phyloP scores from a whole-genome alignment of 2,113 vertebrate species.

The Gallinago jamesoni region DNA sequence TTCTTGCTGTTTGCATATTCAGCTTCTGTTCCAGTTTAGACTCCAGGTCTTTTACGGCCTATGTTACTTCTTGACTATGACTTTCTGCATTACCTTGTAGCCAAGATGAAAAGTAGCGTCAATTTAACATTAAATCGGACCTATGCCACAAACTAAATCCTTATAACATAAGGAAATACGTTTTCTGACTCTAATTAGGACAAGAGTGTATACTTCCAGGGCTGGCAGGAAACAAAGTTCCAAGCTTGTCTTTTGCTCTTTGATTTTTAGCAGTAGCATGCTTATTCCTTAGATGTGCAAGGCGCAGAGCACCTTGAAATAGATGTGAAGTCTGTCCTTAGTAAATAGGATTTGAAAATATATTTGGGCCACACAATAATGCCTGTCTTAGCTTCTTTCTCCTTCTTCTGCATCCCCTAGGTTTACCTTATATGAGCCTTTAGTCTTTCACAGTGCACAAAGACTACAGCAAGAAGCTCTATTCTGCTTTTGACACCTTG shows the following conservation, averaged over 20 bases:
- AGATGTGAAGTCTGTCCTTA: neutral
- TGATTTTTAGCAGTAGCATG: neutral
- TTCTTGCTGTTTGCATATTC: neutral
- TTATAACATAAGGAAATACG: neutral
- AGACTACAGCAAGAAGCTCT: neutral
- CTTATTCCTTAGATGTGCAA: neutral
- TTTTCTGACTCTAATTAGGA: neutral
- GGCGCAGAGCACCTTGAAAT: constrained; percentile 3
- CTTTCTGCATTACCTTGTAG: neutral
- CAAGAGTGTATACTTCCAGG: neutral
- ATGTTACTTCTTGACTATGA: neutral
- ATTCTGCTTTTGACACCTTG: neutral
- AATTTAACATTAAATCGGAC: neutral
- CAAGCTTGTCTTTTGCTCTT: neutral
- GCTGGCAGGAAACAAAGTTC: neutral
- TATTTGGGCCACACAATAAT: constrained; percentile 13
- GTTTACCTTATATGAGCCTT: neutral
- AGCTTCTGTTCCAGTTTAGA: neutral
- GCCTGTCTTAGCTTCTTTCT: neutral
- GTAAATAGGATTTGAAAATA: constrained; percentile 44
- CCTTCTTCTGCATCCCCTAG: neutral
- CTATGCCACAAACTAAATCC: neutral
- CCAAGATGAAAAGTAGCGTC: neutral
- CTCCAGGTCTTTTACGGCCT: neutral
- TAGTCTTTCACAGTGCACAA: neutral